Evolutionary conservation across 2,113 vertebrate genomes (phyloP).

Genomic region (Turnix velox): DNA sequence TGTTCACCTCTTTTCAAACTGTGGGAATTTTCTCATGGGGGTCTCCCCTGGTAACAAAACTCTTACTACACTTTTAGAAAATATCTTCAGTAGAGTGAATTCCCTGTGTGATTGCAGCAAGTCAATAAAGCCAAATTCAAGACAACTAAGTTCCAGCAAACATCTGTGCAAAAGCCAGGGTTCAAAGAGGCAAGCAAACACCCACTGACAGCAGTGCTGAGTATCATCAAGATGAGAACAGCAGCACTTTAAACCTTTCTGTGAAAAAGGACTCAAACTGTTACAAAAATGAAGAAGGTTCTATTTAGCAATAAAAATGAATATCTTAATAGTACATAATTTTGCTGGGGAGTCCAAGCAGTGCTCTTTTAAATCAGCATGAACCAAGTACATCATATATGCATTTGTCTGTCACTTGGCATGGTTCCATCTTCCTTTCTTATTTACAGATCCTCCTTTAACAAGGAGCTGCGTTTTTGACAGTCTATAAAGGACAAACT

Average conservation of each 20-base stretch:
- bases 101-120: not conserved
- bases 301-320: slow-evolving; percentile 10
- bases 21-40: not conserved
- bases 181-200: not conserved
- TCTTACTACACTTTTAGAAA: not conserved
- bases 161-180: not conserved
- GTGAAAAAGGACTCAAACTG: not conserved
- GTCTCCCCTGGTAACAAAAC: not conserved
- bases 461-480: not conserved
- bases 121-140: not conserved
- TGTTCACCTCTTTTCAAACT: not conserved
- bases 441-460: not conserved
- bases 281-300: not conserved
- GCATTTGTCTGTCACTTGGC: not conserved
- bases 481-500: not conserved
- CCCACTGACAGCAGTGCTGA: not conserved
- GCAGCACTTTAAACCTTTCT: not conserved
- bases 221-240: not conserved
- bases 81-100: not conserved
- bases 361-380: not conserved
- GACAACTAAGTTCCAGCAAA: not conserved
- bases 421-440: not conserved
- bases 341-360: not conserved
- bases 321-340: not conserved
- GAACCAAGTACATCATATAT: not conserved